A percentile compares a stretch with the other conserved stretches of the same genome.
These are phyloP conservation scores for Onychostoma macrolepis DNA, from an alignment of 2,113 vertebrate genomes.

Conservation along the genomic window DNA sequence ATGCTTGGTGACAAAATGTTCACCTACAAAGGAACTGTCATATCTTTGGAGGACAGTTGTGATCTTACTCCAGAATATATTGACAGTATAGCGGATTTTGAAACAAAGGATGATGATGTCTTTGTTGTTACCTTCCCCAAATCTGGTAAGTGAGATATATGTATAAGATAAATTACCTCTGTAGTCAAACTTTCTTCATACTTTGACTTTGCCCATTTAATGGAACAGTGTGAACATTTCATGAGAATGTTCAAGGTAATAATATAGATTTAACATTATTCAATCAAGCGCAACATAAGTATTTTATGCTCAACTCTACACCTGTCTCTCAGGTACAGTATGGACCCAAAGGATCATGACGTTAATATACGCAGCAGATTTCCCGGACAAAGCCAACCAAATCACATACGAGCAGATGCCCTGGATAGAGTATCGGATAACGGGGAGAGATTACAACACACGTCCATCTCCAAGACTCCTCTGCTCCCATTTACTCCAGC, in stretches of 20 bases:
- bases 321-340: conserved; percentile 49
- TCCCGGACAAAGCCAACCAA: conserved; percentile 10
- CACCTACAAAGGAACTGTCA: conserved; percentile 59
- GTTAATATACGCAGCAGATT: conserved; percentile 51
- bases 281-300: neutral
- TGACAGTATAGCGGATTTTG: conserved; percentile 63
- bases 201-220: neutral
- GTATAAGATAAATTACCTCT: too few species aligned
- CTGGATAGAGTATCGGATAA: conserved; percentile 52
- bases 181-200: neutral
- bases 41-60: neutral
- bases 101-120: conserved; percentile 68
- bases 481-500: conserved; percentile 47
- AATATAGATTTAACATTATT: neutral
- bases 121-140: conserved; percentile 69
- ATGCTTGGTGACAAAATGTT: conserved; percentile 51
- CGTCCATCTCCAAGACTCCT: conserved; percentile 60
- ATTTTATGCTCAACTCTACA: neutral
- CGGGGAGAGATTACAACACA: neutral
- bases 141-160: conserved; percentile 65
- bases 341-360: conserved; percentile 60
- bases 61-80: conserved; percentile 37
- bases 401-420: conserved; percentile 49
- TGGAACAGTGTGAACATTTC: neutral
- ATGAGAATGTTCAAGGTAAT: neutral